Evolutionary conservation across 2,113 vertebrate species (phyloP), one percentile per base, ranked within the genome.

Genomic region (Serinus canaria): DNA sequence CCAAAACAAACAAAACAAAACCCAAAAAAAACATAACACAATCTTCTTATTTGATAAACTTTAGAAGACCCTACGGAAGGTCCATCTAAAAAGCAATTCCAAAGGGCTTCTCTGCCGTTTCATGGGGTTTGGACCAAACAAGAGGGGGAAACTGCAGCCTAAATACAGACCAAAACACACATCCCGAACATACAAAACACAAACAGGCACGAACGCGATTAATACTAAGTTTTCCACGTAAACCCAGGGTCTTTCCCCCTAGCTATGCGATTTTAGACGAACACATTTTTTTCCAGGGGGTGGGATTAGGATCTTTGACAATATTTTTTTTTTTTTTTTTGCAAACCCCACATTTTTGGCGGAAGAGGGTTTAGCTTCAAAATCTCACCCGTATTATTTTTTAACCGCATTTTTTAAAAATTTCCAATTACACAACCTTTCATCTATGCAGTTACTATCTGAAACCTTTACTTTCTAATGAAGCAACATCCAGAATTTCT

Each of bases 261-360:
- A 52, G 67, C 85, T 90, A 89, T 59, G 46, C 74, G 59, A 73
- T 96, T 82, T 86, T 37, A 87, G 67, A 89, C 69, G 84, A 75
- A n/a, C 30, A 70, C 47, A 89, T 94, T 97, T 96, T 95, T 79
- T 89, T 69, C 22, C 37, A 69, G 55, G 83, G 89, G 93, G 80
- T 92, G 83, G 93, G 92, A 96, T 90, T 90, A 94, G 90, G 68
- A 89, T 91, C 80, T 85, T 83, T 84, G 77, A 92, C 72, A 88
- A 96, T 41, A 64, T 70, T 49, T 46, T 46, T 75, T 63, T 50
- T 59, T 74, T 60, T 50, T 60, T 63, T 52, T 37, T n/a, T 81
- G 35, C 76, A 96, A 92, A 80, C 70, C 90, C 84, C 89, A 76
- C 50, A 90, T 92, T 95, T 94, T 92, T 85, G 81, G 87, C 52